Evolutionary conservation across 2,113 vertebrate genomes (phyloP).

Genomic region (Gymnarchus niloticus): DNA sequence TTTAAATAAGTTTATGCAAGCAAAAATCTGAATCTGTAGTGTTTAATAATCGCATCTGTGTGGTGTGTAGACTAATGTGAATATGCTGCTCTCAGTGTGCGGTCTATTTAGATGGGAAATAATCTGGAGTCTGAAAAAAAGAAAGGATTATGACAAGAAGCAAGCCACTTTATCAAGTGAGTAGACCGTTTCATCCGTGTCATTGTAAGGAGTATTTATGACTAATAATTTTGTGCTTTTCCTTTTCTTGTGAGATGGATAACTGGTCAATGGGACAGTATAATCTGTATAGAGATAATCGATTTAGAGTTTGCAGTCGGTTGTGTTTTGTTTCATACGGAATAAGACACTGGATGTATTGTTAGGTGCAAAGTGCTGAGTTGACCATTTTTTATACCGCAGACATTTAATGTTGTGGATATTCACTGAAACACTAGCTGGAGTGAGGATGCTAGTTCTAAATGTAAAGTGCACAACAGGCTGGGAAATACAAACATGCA

Average conservation of each 20-base stretch:
- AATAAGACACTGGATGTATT: slow-evolving; percentile 51
- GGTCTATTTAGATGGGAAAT: neutral
- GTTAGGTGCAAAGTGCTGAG: slow-evolving; percentile 35
- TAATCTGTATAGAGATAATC: neutral
- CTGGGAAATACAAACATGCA: neutral
- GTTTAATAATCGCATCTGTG: neutral
- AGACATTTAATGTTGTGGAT: neutral
- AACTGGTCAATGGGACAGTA: neutral
- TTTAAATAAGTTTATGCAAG: slow-evolving; percentile 59
- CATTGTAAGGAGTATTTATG: neutral
- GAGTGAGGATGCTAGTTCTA: neutral
- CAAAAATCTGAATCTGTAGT: slow-evolving; percentile 31
- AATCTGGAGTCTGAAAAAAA: neutral
- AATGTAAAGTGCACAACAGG: neutral
- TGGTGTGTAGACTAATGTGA: too few relatives aligned
- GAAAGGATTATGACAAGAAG: neutral
- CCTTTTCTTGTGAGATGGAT: neutral
- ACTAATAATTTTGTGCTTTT: neutral
- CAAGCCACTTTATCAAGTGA: neutral
- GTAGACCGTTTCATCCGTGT: neutral
- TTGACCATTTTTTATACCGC: neutral
- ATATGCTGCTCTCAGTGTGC: neutral
- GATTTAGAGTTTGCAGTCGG: neutral
- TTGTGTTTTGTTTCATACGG: slow-evolving; percentile 27
- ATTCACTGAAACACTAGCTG: neutral